Evolutionary conservation across 2,888 invertebrate species (phyloP), one percentile per base, ranked within the genome.

Genomic region (Sipha maydis): DNA sequence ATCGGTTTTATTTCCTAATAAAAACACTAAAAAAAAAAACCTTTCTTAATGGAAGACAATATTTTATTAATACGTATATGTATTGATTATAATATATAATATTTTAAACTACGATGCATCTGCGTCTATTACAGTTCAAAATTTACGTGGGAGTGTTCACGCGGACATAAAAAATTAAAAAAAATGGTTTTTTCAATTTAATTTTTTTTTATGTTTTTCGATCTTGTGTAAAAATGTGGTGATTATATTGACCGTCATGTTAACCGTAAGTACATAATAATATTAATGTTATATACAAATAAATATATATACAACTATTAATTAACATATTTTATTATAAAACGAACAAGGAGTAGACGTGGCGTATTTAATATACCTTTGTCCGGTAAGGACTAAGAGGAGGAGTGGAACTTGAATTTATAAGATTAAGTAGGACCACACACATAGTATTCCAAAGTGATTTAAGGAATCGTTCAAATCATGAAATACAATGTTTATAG

Each of bases 1-100:
- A 17, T 31, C 14, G 9, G 61, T 61, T 61, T 21, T 71, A 28
- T 9, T 71, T 28, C 17, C 17, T 9, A 28, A 1, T 17, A 28
- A 11, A 31, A 9, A 31, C 31, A 11, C 14, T 14, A 31, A 0
- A 31, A 17, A 28, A 11, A 21, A 61, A 78, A 3, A 28, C 31
- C 31, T 78, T 54, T 54, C 77, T 78, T 78, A 78, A 78, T 78
- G 77, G 77, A 78, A 78, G 77, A 78, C 77, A 78, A 78, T 54
- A 28, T 61, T 61, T 61, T 61, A 61, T 61, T 25, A 61, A 61
- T 61, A 61, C 61, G 61, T 61, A 61, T 61, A 61, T 71, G 5
- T 71, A 1, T 28, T 28, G 28, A 28, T 1, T 31, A 28, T 31
- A 28, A 71, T 71, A 71, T 31, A 61, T 21, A 61, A 7, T 61